phyloP scores from a whole-genome alignment of 2,113 vertebrate genomes.

The Lophotis ruficrista region DNA sequence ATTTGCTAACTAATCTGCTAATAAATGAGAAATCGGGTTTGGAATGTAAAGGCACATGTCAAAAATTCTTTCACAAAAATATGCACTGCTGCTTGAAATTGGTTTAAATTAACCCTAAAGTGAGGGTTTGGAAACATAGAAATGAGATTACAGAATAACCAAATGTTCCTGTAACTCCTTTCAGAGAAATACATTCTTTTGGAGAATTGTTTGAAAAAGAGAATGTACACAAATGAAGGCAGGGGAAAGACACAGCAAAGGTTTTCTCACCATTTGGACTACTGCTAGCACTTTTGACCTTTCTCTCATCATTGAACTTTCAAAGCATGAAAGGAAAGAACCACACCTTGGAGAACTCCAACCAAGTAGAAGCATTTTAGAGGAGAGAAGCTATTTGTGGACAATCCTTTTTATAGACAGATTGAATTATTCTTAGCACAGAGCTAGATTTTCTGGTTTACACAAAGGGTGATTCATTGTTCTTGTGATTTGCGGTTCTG shows the following conservation, averaged over 20 bases:
- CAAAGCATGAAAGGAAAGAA: not conserved
- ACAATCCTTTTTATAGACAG: not conserved
- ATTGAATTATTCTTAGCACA: constrained; percentile 42
- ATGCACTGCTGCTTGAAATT: not conserved
- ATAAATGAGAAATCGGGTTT: not conserved
- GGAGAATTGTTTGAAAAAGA: not conserved
- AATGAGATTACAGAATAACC: not conserved
- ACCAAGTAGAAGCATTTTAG: not conserved
- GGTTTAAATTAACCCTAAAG: not conserved
- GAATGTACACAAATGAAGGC: not conserved
- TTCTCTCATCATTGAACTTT: not conserved
- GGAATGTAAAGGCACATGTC: not conserved
- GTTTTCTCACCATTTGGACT: not conserved
- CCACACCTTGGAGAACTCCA: not conserved
- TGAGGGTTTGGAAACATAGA: not conserved
- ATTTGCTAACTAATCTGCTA: not conserved
- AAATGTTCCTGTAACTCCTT: not conserved
- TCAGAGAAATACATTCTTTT: not conserved
- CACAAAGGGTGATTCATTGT: constrained; percentile 53
- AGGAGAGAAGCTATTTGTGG: not conserved
- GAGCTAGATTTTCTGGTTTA: constrained; percentile 39
- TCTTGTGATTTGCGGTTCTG: constrained; percentile 21
- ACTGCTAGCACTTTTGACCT: not conserved
- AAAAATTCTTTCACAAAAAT: not conserved
- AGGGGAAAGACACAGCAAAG: not conserved